Evolutionary conservation across 2,113 vertebrate species (phyloP), one percentile per base, ranked within the genome.

Genomic region (Collichthys lucidus): DNA sequence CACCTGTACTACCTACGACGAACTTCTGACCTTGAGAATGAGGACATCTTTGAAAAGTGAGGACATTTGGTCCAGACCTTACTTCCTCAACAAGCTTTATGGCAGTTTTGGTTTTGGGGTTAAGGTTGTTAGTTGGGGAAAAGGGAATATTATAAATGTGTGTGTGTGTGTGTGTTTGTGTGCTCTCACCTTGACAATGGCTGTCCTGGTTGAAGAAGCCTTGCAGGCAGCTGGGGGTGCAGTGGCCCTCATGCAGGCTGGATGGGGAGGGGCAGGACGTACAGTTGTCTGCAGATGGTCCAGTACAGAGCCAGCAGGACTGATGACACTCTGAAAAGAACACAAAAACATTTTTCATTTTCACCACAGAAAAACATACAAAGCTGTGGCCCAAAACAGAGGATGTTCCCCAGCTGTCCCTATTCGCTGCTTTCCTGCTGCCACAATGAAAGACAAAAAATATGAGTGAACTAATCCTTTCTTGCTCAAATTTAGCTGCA

Each of bases 321-420:
- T 91, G 55, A 64, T 98, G 95, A 88, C 98, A 99, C 73, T 95
- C 98, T 99, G 89, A 31, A 77, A 82, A 77, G 26, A 22, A 79
- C 66, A 60, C 35, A n/a, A 71, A 24, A 52, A 26, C 5, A 57
- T 1, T 35, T 4, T 57, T 22, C 3, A 53, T 52, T 14, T 55
- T 71, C 11, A 40, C 4, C n/a, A 60, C 57, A 59, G 20, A 24
- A 24, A 24, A 31, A 5, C 5, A 57, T 7, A 40, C 15, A 14
- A 22, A 70, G 17, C 3, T 2, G 0, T 1, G 20, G 0, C 29
- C 14, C n/a, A 12, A 60, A 40, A 74, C 12, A 20, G 11, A 80
- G 20, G 11, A 76, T 4, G 22, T 31, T 47, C 35, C 40, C 19
- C 22, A 22, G 4, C 44, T 52, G 59, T 26, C 29, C 11, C 9